phyloP scores from a whole-genome alignment of 2,113 vertebrate species.

The Elephantulus edwardii region DNA sequence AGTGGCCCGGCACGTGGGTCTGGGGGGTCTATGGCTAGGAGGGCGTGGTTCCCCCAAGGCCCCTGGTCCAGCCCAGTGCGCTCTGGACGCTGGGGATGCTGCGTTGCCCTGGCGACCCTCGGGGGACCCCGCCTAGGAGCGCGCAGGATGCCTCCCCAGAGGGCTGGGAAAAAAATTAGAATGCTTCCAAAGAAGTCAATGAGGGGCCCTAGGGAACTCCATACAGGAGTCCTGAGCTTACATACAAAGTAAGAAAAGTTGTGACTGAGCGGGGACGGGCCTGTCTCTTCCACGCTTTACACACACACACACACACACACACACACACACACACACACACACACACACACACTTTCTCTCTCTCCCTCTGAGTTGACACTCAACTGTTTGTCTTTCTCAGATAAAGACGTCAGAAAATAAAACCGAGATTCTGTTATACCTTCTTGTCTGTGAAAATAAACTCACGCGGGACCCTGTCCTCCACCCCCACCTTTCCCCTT shows the following conservation, averaged over 20 bases:
- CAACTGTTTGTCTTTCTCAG: not conserved
- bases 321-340: too few species aligned
- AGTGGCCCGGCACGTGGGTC: not conserved
- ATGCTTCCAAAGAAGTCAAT: not conserved
- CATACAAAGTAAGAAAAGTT: conserved; percentile 42
- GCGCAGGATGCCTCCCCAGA: not conserved
- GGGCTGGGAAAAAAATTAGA: not conserved
- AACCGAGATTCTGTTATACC: not conserved
- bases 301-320: too few species aligned
- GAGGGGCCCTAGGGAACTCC: not conserved
- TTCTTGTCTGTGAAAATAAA: conserved; percentile 33
- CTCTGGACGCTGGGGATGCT: conserved; percentile 16
- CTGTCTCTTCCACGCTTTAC: not conserved
- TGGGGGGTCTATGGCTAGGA: not conserved
- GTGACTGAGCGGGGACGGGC: not conserved
- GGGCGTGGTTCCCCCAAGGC: not conserved
- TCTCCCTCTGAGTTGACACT: not conserved
- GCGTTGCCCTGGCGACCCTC: conserved; percentile 64
- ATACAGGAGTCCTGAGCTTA: not conserved
- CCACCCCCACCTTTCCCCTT: not conserved
- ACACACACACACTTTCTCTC: too few species aligned
- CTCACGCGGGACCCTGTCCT: not conserved
- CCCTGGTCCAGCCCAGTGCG: not conserved
- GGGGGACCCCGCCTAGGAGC: not conserved
- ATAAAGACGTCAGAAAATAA: conserved; percentile 24